Base-by-base conservation (phyloP, 2,888 invertebrate species). In the Sisyra terminalis region DNA sequence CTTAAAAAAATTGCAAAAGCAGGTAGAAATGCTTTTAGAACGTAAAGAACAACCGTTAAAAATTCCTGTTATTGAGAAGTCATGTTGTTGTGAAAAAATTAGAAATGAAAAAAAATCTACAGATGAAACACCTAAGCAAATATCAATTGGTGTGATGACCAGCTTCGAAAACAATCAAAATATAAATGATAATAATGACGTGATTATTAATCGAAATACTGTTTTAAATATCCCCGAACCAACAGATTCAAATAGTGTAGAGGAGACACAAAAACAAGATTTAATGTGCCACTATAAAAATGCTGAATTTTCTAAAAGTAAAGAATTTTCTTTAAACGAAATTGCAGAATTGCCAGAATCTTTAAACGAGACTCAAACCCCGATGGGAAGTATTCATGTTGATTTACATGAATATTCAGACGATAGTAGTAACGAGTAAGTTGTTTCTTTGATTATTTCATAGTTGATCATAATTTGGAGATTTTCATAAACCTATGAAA, bases 101-200 rank as follows among this genome's bases (percentile, higher is more conserved):
- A 35, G 2, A 8, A 29, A 42, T 18, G 14, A 17, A 11, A 11
- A 16, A 17, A 14, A 32, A 17, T 3, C 7, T 13, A 9, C 15
- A 9, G 9, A 9, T 57, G 51, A 40, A 57, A 46, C 18, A 46
- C 44, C 53, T 43, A 53, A 69, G 61, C 50, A 76, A 70, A 59
- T 78, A 52, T 78, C 79, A 1, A 75, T 79, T 42, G 78, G 78
- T 44, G 72, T 79, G 2, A 79, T 78, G 73, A 78, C 78, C 2
- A 78, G 78, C 57, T 77, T 78, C 57, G 78, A 79, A 61, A 70
- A 78, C 53, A 18, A 11, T 29, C n/a, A 15, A 10, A 35, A 34
- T 35, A n/a, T 7, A 10, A 14, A 42, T n/a, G n/a, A n/a, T 2
- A 31, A 31, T 38, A 16, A 11, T 15, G 38, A 38, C 7, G 5